Evolutionary conservation across 2,888 invertebrate species (phyloP).

Genomic region (Ecliptopera silaceata): DNA sequence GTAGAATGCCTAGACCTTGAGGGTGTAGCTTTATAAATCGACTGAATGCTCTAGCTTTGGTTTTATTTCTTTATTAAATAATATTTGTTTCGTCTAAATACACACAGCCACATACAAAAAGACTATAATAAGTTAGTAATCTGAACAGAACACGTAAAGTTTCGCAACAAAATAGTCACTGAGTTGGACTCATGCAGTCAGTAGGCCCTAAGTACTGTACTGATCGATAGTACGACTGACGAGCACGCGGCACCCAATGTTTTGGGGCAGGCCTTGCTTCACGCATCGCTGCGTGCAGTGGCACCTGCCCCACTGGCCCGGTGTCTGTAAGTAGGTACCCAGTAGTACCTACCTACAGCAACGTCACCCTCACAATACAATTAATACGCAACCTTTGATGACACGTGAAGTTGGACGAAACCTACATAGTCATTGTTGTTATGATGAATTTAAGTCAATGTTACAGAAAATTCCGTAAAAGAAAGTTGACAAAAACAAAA

Average conservation of each 20-base stretch:
- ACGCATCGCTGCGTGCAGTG: constrained; percentile 7
- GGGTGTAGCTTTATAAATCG: no score
- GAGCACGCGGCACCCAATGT: constrained; percentile 5
- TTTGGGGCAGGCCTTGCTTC: constrained; percentile 7
- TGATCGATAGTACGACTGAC: background rate
- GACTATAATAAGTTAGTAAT: no score
- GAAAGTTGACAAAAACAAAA: constrained; percentile 29
- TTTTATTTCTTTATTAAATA: no score
- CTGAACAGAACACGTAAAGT: no score
- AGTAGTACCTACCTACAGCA: background rate
- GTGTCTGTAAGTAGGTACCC: background rate
- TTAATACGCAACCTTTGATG: no score
- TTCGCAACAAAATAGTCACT: no score
- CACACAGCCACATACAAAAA: no score
- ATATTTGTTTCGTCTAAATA: no score
- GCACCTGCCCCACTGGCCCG: constrained; percentile 18
- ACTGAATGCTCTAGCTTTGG: no score
- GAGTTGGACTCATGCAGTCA: background rate
- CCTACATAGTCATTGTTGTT: background rate
- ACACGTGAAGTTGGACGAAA: no score
- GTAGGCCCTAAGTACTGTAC: background rate
- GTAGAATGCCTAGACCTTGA: no score
- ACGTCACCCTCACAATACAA: no score
- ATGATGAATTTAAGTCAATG: constrained; percentile 6
- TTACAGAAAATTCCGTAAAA: constrained; percentile 18